Evolutionary conservation across 2,888 invertebrate genomes (phyloP), one percentile per base, ranked within the genome.

Genomic region (Drosophila rubida): DNA sequence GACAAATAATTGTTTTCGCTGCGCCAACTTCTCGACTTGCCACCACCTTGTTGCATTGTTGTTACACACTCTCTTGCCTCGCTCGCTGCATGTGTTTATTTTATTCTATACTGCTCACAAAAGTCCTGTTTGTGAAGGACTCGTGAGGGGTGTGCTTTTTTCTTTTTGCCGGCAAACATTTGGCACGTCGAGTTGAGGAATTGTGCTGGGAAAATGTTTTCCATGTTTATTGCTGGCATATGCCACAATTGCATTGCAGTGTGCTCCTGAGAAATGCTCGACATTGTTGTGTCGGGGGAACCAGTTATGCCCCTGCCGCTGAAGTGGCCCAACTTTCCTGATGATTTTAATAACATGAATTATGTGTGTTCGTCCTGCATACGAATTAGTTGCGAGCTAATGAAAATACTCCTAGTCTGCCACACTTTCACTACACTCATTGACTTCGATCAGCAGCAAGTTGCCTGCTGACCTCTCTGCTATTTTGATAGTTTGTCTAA

Each of bases 111-210:
- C 48, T 41, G 53, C 61, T 63, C 77, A 53, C 49, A 48, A 49
- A 67, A 71, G 60, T 51, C 63, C 63, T 75, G 60, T 75, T 59
- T 51, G 41, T 59, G n/a, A n/a, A n/a, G n/a, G n/a, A n/a, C n/a
- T n/a, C n/a, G n/a, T n/a, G n/a, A 19, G 19, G 2, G 23, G 32
- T 54, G n/a, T 25, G 13, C 30, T 25, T 25, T 25, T 25, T 7
- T 5, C 25, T 13, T 11, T n/a, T n/a, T n/a, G n/a, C n/a, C n/a
- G n/a, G 32, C 25, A 22, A 32, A 49, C 41, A 55, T 14, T 27
- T 27, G 54, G 46, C 42, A 59, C 30, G 4, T 35, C 7, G 30
- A 19, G 51, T 19, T 55, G 62, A 55, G 50, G 32, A 11, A 32
- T 11, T 48, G 27, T 64, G 22, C 30, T 13, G 53, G 49, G 57